Evolutionary conservation across 2,113 vertebrate genomes (phyloP).

Genomic region (Balaeniceps rex): DNA sequence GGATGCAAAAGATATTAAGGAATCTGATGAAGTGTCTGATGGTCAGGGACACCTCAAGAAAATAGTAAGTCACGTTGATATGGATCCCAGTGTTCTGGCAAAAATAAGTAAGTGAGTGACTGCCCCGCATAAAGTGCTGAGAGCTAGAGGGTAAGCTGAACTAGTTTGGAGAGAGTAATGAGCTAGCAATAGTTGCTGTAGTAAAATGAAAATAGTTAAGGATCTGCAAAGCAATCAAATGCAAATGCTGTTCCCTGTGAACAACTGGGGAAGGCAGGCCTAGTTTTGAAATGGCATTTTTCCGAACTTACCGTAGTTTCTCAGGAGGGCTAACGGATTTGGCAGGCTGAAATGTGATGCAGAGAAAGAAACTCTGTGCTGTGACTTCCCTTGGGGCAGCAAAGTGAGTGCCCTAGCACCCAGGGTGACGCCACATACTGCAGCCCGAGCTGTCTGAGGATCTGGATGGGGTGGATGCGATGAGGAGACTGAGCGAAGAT

Average conservation of each 20-base stretch:
- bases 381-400: neutral
- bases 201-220: neutral
- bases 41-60: conserved; percentile 40
- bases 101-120: neutral
- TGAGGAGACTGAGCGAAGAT: neutral
- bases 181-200: neutral
- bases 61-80: neutral
- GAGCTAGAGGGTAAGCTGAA: neutral
- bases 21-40: conserved; percentile 56
- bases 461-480: neutral
- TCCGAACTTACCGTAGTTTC: neutral
- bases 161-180: neutral
- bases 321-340: neutral
- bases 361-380: neutral
- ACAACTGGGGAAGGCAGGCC: neutral
- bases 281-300: neutral
- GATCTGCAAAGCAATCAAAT: neutral
- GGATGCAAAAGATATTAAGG: conserved; percentile 62
- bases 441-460: neutral
- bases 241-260: neutral
- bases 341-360: neutral
- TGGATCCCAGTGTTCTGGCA: neutral
- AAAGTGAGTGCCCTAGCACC: neutral
- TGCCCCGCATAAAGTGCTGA: neutral
- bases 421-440: neutral